A percentile compares a stretch with the other conserved stretches of the same genome.
Evolutionary conservation across 2,797 vertebrate genomes (phyloP).

Genomic region (Kryptopterus vitreolus): DNA sequence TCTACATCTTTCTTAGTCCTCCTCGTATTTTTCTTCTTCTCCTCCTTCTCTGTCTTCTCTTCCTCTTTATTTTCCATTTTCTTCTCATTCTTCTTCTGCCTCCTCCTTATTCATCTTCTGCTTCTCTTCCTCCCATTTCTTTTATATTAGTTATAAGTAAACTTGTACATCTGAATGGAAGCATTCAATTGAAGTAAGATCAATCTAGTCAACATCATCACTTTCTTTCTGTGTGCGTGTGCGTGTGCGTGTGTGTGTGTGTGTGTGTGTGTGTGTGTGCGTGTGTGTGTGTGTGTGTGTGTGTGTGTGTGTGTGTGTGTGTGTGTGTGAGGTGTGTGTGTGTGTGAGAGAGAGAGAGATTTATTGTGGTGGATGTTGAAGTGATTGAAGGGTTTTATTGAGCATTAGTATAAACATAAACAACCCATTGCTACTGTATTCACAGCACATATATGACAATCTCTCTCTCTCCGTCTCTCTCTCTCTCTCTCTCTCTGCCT

Average conservation of each 20-base stretch:
- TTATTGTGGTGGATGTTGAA: background rate
- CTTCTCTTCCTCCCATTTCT: too few species aligned
- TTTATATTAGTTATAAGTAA: too few species aligned
- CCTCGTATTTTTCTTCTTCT: too few species aligned
- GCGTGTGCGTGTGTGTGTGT: background rate
- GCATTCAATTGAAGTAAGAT: too few species aligned
- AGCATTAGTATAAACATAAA: constrained; percentile 59
- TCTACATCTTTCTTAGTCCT: too few species aligned
- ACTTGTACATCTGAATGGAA: too few species aligned
- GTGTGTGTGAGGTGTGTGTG: background rate
- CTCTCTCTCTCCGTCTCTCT: background rate
- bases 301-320: background rate
- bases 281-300: background rate
- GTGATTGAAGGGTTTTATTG: constrained; percentile 64
- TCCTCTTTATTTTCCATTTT: too few species aligned
- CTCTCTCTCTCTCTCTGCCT: background rate
- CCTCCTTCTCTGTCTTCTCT: too few species aligned
- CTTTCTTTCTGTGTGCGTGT: background rate
- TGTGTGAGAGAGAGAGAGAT: too few species aligned
- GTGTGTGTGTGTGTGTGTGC: background rate
- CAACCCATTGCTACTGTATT: constrained; percentile 8
- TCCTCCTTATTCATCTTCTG: too few species aligned
- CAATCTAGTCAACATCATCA: background rate
- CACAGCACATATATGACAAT: background rate
- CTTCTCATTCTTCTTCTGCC: too few species aligned